phyloP scores from a whole-genome alignment of 2,888 invertebrate genomes.

The Microctonus aethiopoides region DNA sequence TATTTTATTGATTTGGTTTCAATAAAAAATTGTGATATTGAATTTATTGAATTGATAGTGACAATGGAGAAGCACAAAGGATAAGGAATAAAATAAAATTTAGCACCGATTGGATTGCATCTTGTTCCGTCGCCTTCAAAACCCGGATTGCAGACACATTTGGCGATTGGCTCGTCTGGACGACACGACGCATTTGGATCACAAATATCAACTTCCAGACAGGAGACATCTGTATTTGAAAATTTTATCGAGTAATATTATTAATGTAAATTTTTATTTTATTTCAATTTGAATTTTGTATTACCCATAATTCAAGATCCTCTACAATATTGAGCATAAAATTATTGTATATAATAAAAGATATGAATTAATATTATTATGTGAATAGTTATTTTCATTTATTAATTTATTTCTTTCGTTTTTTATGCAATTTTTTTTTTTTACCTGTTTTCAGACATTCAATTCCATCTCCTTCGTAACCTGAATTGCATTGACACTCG shows the following conservation, averaged over 20 bases:
- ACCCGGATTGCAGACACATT: conserved; percentile 84
- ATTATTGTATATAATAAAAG: background rate
- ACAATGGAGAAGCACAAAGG: background rate
- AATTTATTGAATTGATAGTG: conserved; percentile 31
- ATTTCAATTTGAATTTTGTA: background rate
- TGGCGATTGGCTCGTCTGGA: conserved; percentile 74
- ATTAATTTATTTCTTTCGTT: background rate
- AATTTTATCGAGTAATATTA: conserved; percentile 20
- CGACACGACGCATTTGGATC: conserved; percentile 80
- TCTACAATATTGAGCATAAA: too few relatives aligned
- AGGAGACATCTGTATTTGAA: conserved; percentile 68
- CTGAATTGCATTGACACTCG: conserved; percentile 83
- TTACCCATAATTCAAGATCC: background rate
- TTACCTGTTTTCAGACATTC: conserved; percentile 74
- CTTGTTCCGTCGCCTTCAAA: conserved; percentile 84
- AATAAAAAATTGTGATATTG: conserved; percentile 40
- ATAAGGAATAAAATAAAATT: conserved; percentile 24
- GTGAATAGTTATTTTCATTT: background rate
- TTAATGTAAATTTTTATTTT: conserved; percentile 23
- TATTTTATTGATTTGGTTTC: background rate
- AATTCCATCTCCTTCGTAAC: conserved; percentile 86
- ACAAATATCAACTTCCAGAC: conserved; percentile 74
- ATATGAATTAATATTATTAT: background rate
- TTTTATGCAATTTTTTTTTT: conserved; percentile 38
- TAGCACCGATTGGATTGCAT: conserved; percentile 75